Percentiles rank a stretch among this genome's conserved stretches.
phyloP scores from a whole-genome alignment of 2,797 vertebrate species.

The Delichon dasypus region DNA sequence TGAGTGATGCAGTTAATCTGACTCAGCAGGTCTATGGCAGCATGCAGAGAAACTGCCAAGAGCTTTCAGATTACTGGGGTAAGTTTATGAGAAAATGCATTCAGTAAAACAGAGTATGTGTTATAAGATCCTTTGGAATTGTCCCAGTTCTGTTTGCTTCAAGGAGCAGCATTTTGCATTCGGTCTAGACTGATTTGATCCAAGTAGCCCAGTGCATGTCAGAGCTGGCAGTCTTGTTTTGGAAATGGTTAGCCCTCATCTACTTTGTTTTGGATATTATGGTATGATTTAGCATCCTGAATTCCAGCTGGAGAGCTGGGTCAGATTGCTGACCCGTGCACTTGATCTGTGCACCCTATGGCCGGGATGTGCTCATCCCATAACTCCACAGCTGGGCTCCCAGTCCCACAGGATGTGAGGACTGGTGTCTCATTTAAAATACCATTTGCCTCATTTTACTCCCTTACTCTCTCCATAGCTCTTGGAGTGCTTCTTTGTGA shows the following conservation, averaged over 20 bases:
- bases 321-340: neutral
- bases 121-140: neutral
- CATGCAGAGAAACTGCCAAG: neutral
- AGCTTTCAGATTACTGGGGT: neutral
- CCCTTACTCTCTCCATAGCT: neutral
- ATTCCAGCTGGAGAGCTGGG: neutral
- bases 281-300: neutral
- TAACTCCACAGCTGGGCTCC: neutral
- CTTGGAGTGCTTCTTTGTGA: neutral
- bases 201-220: neutral
- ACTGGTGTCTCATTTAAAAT: neutral
- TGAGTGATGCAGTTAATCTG: neutral
- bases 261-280: neutral
- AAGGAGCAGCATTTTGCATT: conserved; percentile 31
- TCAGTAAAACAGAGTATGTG: neutral
- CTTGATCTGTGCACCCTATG: rapidly evolving
- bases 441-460: neutral
- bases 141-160: neutral
- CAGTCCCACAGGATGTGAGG: neutral
- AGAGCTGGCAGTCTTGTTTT: neutral
- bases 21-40: neutral
- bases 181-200: neutral
- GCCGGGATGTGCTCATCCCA: neutral
- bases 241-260: neutral
- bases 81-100: neutral